phyloP scores from a whole-genome alignment of 2,113 vertebrate genomes.

The Sisor rabdophorus region DNA sequence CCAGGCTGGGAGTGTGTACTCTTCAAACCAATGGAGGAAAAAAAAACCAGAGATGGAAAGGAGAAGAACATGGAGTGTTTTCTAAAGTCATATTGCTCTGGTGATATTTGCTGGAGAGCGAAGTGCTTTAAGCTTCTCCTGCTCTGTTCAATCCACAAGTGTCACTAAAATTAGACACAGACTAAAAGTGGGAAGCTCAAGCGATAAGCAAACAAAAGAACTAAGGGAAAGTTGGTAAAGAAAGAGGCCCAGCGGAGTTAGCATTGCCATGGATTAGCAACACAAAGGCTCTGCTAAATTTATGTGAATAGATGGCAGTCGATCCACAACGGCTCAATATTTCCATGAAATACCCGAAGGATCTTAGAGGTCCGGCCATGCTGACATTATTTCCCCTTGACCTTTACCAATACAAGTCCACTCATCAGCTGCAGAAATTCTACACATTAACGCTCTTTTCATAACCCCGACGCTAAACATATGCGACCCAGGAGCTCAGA shows the following conservation, averaged over 20 bases:
- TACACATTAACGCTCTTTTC: constrained; percentile 34
- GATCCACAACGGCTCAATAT: neutral
- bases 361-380: neutral
- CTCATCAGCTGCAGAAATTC: constrained; percentile 33
- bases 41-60: neutral
- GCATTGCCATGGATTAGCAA: constrained; percentile 19
- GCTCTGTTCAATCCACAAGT: neutral
- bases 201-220: neutral
- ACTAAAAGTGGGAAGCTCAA: neutral
- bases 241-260: constrained; percentile 18
- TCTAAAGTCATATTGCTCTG: neutral
- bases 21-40: neutral
- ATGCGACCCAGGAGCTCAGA: constrained; percentile 15
- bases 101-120: neutral
- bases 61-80: neutral
- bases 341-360: constrained; percentile 19
- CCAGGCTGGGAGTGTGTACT: neutral
- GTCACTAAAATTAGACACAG: neutral
- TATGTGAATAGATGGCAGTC: constrained; percentile 19
- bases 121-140: neutral
- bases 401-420: constrained; percentile 33
- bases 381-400: constrained; percentile 18
- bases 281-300: constrained; percentile 31
- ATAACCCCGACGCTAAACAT: constrained; percentile 46
- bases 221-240: neutral